phyloP scores from a whole-genome alignment of 2,888 invertebrate genomes.

The Lasioglossum villosulum region DNA sequence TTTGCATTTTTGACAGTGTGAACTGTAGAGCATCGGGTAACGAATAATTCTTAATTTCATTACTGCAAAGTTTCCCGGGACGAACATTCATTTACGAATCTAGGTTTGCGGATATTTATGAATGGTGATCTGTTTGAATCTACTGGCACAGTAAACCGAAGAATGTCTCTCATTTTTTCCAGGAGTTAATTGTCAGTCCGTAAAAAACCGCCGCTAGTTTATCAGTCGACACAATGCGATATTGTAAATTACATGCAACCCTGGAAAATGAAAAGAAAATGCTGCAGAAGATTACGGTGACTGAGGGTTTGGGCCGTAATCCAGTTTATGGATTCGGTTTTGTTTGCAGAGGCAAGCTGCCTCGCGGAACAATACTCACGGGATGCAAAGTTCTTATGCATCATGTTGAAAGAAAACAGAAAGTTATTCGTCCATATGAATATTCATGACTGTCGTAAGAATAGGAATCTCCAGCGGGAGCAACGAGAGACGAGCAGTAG shows the following conservation, averaged over 20 bases:
- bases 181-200: not conserved
- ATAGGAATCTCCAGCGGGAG: constrained; percentile 42
- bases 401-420: constrained; percentile 54
- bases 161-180: not conserved
- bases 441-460: constrained; percentile 55
- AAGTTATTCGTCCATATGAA: constrained; percentile 54
- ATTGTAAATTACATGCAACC: not conserved
- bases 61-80: not conserved
- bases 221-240: constrained; percentile 2
- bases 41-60: not conserved
- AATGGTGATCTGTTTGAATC: not conserved
- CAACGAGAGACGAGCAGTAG: constrained; percentile 24
- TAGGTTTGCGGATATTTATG: not conserved
- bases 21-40: not conserved
- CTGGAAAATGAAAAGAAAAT: not conserved
- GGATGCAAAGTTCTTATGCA: constrained; percentile 49
- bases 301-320: constrained; percentile 9
- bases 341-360: constrained; percentile 31
- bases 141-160: not conserved
- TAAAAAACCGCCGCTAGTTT: not conserved
- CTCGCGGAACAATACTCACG: constrained; percentile 40
- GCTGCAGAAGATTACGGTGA: not conserved
- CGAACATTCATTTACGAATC: not conserved
- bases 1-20: not conserved
- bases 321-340: constrained; percentile 4